Conservation (phyloP, 1,140 invertebrate genomes). For the Cylas formicarius region DNA sequence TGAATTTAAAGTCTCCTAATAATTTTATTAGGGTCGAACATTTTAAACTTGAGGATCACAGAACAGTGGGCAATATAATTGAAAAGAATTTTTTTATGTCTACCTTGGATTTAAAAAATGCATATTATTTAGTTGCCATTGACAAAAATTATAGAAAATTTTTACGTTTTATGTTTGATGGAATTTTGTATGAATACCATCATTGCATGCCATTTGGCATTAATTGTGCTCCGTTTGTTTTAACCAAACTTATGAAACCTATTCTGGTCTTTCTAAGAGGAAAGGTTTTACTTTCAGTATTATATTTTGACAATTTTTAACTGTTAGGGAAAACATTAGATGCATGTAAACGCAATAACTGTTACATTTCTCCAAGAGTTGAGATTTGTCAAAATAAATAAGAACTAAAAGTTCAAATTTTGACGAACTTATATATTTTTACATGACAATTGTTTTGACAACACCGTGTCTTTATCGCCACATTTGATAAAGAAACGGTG, state of each 20-base stretch:
- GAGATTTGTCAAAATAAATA: too few relatives aligned
- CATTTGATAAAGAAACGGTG: constrained; percentile 7
- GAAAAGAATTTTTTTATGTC: constrained; percentile 8
- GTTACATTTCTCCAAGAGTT: too few relatives aligned
- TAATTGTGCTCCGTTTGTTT: constrained; percentile 28
- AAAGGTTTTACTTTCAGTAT: constrained; percentile 25
- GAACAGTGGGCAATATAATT: constrained; percentile 11
- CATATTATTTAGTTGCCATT: constrained; percentile 3
- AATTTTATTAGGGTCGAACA: constrained; percentile 14
- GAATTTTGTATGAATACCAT: constrained; percentile 4
- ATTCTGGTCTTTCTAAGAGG: constrained; percentile 13
- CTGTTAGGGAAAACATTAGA: constrained; percentile 21
- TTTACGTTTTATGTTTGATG: constrained; percentile 8
- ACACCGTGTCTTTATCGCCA: neutral
- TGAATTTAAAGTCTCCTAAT: constrained; percentile 22
- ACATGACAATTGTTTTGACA: too few relatives aligned
- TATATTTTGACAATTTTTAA: constrained; percentile 34
- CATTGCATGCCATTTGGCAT: constrained; percentile 18
- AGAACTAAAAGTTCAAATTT: too few relatives aligned
- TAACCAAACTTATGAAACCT: constrained; percentile 23
- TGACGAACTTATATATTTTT: too few relatives aligned
- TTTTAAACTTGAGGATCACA: constrained; percentile 24
- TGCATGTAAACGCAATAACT: constrained; percentile 7
- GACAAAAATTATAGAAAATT: constrained; percentile 4
- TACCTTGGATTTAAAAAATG: constrained; percentile 11